Base-by-base conservation (phyloP, 2,113 vertebrate species). In the Dipodomys ordii region DNA sequence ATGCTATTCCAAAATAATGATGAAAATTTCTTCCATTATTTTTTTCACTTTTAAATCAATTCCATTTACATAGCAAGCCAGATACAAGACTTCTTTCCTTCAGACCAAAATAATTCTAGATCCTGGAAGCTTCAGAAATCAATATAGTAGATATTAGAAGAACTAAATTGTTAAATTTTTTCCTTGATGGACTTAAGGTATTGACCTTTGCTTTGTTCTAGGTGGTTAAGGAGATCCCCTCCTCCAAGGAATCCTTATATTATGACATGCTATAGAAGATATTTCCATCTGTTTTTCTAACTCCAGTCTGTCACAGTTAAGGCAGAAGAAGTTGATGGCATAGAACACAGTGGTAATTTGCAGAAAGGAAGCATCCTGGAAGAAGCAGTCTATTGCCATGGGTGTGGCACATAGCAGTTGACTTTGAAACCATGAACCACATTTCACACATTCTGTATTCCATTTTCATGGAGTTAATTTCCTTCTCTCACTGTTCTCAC, bases 1-100 rank as follows among this genome's bases (percentile, higher is more conserved):
- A 91, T 87, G 73, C 60, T 95, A 27, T 35, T 44, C 30, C 16
- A 87, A 65, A 90, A 16, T 81, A 76, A 39, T 67, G 25, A 92
- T 86, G 57, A 64, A 44, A 44, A 91, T 80, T 15, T 83, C 49
- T 73, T 93, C n/a, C 20, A 28, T 60, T 18, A 28, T 53, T 82
- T 67, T 68, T 92, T 88, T 87, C 20, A 83, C 78, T 86, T 88
- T 88, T 91, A 94, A 92, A 64, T 35, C 81, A 30, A 74, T n/a
- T 88, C 53, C n/a, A 88, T 92, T 91, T 53, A 87, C 80, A 93
- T 95, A 68, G 27, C 23, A 95, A 93, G 85, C 79, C 44, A 86
- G 13, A 62, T 88, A 32, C 32, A 85, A 81, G 3, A 83, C 64
- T 91, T 81, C 62, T 77, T 67, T 68, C 28, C 27, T 93, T 81